These are phyloP conservation scores for Notechis scutatus DNA, from an alignment of 2,113 vertebrate genomes.

Conservation along the genomic window DNA sequence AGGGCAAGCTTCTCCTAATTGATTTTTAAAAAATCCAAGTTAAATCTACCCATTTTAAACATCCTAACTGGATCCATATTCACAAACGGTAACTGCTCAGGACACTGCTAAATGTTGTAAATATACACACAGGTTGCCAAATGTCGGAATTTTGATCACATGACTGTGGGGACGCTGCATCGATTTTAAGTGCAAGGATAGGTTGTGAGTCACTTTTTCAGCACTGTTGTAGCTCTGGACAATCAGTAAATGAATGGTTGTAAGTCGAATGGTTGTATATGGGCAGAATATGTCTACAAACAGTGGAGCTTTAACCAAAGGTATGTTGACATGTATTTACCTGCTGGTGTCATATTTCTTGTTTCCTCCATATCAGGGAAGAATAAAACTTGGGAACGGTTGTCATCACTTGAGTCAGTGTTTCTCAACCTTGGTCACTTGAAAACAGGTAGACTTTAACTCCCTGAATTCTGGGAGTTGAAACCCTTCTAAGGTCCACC, in stretches of 20 bases:
- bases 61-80: neutral
- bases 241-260: no score
- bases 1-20: neutral
- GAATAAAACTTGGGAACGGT: neutral
- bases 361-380: neutral
- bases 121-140: no score
- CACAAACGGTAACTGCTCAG: neutral
- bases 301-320: neutral
- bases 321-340: neutral
- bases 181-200: no score
- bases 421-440: no score
- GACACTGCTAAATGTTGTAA: no score
- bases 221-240: no score
- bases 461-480: no score
- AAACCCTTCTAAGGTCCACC: no score
- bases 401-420: neutral
- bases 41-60: neutral
- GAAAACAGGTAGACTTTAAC: no score
- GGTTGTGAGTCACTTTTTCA: no score
- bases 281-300: neutral
- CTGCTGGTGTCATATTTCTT: neutral
- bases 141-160: no score
- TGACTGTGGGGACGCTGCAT: no score
- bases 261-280: neutral
- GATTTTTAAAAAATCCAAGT: neutral